Conservation (phyloP, 2,797 vertebrate species). For the Betta splendens region DNA sequence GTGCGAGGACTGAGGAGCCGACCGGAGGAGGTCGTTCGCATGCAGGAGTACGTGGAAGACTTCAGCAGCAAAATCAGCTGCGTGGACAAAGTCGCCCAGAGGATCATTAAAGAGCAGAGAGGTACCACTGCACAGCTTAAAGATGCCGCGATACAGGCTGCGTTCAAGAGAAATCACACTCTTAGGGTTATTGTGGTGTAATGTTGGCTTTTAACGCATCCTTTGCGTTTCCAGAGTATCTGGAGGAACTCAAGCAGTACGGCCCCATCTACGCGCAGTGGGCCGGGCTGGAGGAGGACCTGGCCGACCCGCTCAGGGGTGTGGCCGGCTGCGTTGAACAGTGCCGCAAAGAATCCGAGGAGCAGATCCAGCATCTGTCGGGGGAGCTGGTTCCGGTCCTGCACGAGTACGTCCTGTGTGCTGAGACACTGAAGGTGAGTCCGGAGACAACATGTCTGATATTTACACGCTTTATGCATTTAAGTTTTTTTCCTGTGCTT, state of each 20-base stretch:
- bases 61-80: slow-evolving; percentile 90
- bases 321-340: slow-evolving; percentile 85
- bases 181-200: too few relatives aligned
- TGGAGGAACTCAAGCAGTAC: slow-evolving; percentile 89
- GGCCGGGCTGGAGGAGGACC: slow-evolving; percentile 86
- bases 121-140: slow-evolving; percentile 74
- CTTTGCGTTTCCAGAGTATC: slow-evolving; percentile 82
- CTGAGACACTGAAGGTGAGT: slow-evolving; percentile 91
- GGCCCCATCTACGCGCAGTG: slow-evolving; percentile 87
- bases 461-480: too few relatives aligned
- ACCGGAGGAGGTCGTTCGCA: slow-evolving; percentile 86
- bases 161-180: too few relatives aligned
- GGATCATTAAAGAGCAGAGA: slow-evolving; percentile 92
- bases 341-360: slow-evolving; percentile 86
- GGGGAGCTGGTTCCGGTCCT: slow-evolving; percentile 86
- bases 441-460: background rate
- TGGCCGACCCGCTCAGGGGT: slow-evolving; percentile 83
- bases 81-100: slow-evolving; percentile 92
- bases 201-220: background rate
- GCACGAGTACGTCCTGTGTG: slow-evolving; percentile 93
- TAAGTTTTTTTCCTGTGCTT: too few relatives aligned
- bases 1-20: slow-evolving; percentile 88
- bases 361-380: slow-evolving; percentile 80
- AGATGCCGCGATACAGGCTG: too few relatives aligned
- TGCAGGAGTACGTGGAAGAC: slow-evolving; percentile 88